Conservation (phyloP, 2,888 invertebrate genomes). For the Dione juno region DNA sequence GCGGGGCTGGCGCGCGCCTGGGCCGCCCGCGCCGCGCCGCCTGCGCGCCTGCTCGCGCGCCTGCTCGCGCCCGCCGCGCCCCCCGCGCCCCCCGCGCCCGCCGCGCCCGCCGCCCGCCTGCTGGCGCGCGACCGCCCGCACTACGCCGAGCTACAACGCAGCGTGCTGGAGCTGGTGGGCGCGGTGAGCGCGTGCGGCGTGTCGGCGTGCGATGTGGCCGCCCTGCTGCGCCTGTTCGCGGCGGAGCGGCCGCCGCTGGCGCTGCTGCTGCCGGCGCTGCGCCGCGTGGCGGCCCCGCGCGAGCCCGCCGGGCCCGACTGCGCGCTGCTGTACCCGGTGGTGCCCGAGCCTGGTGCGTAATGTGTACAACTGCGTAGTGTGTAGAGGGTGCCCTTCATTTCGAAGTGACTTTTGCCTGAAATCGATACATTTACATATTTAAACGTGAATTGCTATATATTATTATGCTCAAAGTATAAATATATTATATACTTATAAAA, state of each 20-base stretch:
- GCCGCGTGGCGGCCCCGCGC: slow-evolving; percentile 64
- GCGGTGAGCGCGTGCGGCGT: slow-evolving; percentile 81
- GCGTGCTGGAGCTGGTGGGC: slow-evolving; percentile 85
- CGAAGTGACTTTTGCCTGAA: too few species aligned
- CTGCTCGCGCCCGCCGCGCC: slow-evolving; percentile 54
- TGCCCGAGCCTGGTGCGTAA: slow-evolving; percentile 39
- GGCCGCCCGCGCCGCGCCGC: slow-evolving; percentile 59
- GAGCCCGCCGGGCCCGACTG: slow-evolving; percentile 81
- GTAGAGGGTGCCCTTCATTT: too few species aligned
- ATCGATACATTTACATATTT: too few species aligned
- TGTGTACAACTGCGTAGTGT: too few species aligned
- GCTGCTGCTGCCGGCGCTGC: slow-evolving; percentile 74
- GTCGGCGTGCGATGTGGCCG: slow-evolving; percentile 79
- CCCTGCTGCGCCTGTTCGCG: slow-evolving; percentile 85
- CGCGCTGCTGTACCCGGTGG: slow-evolving; percentile 81
- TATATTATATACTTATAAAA: too few species aligned
- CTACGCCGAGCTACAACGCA: slow-evolving; percentile 81
- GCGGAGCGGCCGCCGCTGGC: slow-evolving; percentile 81
- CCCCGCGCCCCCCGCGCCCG: slow-evolving; percentile 50
- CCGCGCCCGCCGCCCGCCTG: slow-evolving; percentile 58
- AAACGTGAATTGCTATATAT: too few species aligned
- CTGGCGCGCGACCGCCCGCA: slow-evolving; percentile 49
- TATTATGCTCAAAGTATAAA: too few species aligned
- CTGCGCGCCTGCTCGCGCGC: slow-evolving; percentile 64
- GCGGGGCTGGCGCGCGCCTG: slow-evolving; percentile 64